These are phyloP conservation scores for Vulpes ferrilata DNA, from an alignment of 2,113 vertebrate species.

Conservation along the genomic window DNA sequence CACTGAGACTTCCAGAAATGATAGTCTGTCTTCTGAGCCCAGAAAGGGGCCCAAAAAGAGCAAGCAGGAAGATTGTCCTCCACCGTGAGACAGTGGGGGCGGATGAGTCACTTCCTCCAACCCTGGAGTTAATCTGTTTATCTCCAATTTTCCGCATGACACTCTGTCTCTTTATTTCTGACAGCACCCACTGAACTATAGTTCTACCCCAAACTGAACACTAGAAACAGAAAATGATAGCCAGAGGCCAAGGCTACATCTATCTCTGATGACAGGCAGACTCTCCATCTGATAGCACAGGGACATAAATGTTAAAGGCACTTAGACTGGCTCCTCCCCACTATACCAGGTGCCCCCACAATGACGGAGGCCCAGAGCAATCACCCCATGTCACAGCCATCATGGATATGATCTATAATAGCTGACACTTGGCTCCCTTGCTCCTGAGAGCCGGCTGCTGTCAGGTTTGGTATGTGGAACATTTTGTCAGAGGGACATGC, in stretches of 20 bases:
- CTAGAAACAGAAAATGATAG: not conserved
- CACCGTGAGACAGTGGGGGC: not conserved
- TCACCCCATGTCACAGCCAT: not conserved
- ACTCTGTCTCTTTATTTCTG: not conserved
- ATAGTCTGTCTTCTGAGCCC: not conserved
- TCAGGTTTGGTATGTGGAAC: constrained; percentile 69
- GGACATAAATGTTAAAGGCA: constrained; percentile 40
- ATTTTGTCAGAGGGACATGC: constrained; percentile 75
- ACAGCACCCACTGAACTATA: not conserved
- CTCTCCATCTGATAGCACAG: not conserved
- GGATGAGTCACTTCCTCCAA: constrained; percentile 27
- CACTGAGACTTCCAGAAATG: not conserved
- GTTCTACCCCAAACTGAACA: not conserved
- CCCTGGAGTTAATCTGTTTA: constrained; percentile 33
- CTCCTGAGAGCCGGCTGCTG: constrained; percentile 57
- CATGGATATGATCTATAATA: constrained; percentile 40
- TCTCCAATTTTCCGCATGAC: not conserved
- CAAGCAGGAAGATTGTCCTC: not conserved
- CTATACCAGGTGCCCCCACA: not conserved
- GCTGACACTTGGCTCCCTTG: constrained; percentile 51
- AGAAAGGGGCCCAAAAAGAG: not conserved
- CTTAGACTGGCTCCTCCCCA: not conserved
- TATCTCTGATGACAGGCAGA: not conserved
- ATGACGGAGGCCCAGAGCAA: not conserved
- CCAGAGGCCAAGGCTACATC: not conserved